A percentile compares a stretch with the other conserved stretches of the same genome.
phyloP scores from a whole-genome alignment of 2,888 invertebrate genomes.

The Alviniconcha strummeri region DNA sequence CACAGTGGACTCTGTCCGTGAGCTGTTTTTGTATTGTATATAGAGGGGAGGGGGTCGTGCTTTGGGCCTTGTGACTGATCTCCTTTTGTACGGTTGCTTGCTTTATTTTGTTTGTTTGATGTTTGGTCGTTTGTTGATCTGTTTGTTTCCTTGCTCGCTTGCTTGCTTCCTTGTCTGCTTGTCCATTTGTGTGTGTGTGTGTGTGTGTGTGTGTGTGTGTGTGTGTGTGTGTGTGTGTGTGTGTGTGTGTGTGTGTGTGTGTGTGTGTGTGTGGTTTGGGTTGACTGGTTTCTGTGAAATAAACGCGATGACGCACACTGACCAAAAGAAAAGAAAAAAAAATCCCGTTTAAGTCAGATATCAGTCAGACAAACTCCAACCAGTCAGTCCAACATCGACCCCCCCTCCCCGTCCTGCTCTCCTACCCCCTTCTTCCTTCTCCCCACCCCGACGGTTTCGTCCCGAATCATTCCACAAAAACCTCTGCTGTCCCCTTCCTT shows the following conservation, averaged over 20 bases:
- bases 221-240: background rate
- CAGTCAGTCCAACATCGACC: too few species aligned
- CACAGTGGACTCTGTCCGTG: too few species aligned
- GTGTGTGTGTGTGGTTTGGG: background rate
- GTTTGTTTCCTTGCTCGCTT: background rate
- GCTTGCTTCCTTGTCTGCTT: background rate
- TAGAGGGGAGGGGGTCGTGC: too few species aligned
- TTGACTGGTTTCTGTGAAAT: background rate
- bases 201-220: conserved; percentile 5
- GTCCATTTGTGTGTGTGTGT: conserved; percentile 13
- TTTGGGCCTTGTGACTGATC: too few species aligned
- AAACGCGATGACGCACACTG: too few species aligned
- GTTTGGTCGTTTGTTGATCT: background rate
- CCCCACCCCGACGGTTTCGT: too few species aligned
- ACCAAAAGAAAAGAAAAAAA: too few species aligned
- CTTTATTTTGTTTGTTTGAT: background rate
- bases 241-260: conserved; percentile 9
- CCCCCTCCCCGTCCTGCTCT: background rate
- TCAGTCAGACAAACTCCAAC: too few species aligned
- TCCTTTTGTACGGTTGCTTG: background rate
- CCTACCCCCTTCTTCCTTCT: background rate
- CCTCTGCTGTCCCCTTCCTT: background rate
- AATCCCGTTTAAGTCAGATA: too few species aligned
- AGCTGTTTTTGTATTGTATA: too few species aligned
- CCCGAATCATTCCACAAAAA: too few species aligned